Conservation (phyloP, 2,113 vertebrate genomes). For the Empidonax traillii region DNA sequence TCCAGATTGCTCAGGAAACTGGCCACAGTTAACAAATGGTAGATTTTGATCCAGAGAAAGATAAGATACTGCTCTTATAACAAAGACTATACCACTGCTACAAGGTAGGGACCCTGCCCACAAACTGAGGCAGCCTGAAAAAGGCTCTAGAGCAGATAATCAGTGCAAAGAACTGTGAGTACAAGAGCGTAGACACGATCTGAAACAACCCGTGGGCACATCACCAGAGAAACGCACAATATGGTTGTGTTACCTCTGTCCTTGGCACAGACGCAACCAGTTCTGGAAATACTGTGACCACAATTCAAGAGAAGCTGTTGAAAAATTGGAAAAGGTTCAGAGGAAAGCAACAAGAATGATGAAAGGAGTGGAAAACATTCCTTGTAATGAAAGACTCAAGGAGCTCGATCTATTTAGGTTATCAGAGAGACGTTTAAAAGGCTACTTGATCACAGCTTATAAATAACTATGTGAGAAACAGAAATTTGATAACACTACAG, state of each 20-base stretch:
- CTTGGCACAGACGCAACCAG: neutral
- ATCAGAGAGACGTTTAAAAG: constrained; percentile 12
- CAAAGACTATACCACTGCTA: neutral
- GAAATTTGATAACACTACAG: constrained; percentile 19
- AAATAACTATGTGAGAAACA: constrained; percentile 39
- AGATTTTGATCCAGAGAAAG: neutral
- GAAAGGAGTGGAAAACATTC: constrained; percentile 41
- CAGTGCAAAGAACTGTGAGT: neutral
- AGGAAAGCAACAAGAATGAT: constrained; percentile 22
- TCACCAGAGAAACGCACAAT: neutral
- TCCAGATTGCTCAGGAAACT: neutral
- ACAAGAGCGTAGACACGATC: neutral
- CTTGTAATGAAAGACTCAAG: constrained; percentile 24
- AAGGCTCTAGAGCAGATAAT: neutral
- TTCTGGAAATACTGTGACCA: constrained; percentile 13
- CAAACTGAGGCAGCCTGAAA: neutral
- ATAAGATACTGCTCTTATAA: neutral
- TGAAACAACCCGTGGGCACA: neutral
- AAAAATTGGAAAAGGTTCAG: constrained; percentile 59
- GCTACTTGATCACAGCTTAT: constrained; percentile 32
- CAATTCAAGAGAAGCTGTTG: neutral
- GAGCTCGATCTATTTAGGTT: constrained; percentile 20
- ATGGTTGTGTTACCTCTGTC: constrained; percentile 6
- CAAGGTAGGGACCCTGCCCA: neutral
- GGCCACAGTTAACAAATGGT: neutral